phyloP scores from a whole-genome alignment of 2,797 vertebrate genomes.

The Pelochelys cantorii region DNA sequence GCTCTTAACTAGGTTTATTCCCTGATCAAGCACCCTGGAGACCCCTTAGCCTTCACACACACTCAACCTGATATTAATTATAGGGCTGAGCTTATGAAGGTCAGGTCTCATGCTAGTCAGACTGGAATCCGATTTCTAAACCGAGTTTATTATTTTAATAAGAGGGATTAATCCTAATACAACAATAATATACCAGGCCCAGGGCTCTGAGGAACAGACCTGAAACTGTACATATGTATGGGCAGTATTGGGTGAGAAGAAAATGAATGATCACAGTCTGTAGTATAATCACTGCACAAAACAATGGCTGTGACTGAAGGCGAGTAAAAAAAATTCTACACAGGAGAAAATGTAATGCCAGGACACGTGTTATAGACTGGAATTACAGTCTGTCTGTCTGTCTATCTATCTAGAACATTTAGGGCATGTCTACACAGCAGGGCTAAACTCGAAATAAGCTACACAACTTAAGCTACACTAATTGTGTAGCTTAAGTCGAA shows the following conservation, averaged over 20 bases:
- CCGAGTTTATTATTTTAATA: neutral
- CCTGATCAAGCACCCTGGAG: conserved; percentile 13
- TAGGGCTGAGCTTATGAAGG: conserved; percentile 30
- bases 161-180: neutral
- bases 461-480: too few species aligned
- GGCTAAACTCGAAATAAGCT: too few species aligned
- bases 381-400: too few species aligned
- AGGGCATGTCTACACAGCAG: too few species aligned
- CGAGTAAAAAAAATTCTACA: too few species aligned
- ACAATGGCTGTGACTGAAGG: neutral
- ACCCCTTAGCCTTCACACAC: conserved; percentile 1
- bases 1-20: neutral
- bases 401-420: too few species aligned
- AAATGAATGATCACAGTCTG: rapidly evolving
- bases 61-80: conserved; percentile 38
- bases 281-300: neutral
- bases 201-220: neutral
- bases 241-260: neutral
- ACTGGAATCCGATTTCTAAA: neutral
- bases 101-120: conserved; percentile 12
- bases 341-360: neutral
- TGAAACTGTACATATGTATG: rapidly evolving
- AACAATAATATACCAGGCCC: rapidly evolving
- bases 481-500: too few species aligned
- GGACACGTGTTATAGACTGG: neutral